Conservation (phyloP, 2,888 invertebrate genomes). For the Synanthedon myopaeformis region DNA sequence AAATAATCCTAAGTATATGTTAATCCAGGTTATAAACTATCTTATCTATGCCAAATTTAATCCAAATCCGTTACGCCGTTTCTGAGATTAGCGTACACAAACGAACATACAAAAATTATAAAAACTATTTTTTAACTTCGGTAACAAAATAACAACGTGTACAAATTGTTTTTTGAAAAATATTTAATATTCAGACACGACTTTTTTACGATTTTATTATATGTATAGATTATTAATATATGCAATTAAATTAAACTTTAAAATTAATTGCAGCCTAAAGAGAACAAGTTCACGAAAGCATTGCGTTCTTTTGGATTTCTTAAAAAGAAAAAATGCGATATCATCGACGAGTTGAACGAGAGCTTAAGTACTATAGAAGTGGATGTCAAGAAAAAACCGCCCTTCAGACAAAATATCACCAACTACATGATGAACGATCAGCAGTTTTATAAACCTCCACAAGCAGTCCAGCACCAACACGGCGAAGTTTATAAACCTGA, state of each 20-base stretch:
- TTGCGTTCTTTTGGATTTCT: conserved; percentile 35
- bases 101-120: too few species aligned
- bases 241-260: conserved; percentile 26
- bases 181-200: too few species aligned
- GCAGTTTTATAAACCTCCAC: conserved; percentile 35
- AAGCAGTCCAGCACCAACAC: conserved; percentile 13
- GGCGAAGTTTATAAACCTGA: conserved; percentile 1
- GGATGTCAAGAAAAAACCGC: conserved; percentile 21
- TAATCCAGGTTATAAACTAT: too few species aligned
- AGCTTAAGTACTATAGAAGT: conserved; percentile 32
- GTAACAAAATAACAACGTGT: too few species aligned
- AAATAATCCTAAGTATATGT: too few species aligned
- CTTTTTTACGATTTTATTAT: too few species aligned
- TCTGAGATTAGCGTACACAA: too few species aligned
- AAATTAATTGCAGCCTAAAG: conserved; percentile 1
- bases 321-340: conserved; percentile 34
- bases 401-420: conserved; percentile 37
- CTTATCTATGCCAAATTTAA: too few species aligned
- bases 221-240: neutral
- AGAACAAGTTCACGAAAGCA: conserved; percentile 32
- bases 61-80: too few species aligned
- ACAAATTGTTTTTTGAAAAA: too few species aligned
- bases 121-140: too few species aligned
- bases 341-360: conserved; percentile 40
- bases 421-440: conserved; percentile 44